Percentiles rank a stretch among this genome's conserved stretches.
phyloP scores from a whole-genome alignment of 2,888 invertebrate genomes.

The Hirtodrosophila duncani region DNA sequence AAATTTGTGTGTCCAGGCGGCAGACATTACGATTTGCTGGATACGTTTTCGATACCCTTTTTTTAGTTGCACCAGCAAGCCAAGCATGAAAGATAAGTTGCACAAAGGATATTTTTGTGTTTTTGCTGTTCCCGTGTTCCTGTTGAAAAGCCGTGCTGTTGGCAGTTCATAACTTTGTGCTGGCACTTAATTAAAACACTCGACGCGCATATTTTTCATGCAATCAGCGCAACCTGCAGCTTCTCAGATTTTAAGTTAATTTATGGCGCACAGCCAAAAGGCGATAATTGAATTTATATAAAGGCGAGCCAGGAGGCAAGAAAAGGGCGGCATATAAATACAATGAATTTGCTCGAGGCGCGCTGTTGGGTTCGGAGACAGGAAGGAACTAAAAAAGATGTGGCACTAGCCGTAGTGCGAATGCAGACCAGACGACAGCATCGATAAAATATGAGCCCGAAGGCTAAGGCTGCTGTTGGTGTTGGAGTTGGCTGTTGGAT shows the following conservation, averaged over 20 bases:
- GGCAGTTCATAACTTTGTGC: constrained; percentile 30
- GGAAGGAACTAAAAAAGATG: constrained; percentile 12
- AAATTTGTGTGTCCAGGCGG: too few relatives aligned
- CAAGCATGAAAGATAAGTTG: too few relatives aligned
- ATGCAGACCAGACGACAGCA: constrained; percentile 58
- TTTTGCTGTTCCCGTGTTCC: not conserved
- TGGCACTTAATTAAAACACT: constrained; percentile 57
- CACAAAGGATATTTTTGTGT: constrained; percentile 1
- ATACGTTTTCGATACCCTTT: too few relatives aligned
- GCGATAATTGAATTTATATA: constrained; percentile 70
- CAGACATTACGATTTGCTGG: too few relatives aligned
- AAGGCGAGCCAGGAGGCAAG: constrained; percentile 31
- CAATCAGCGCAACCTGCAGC: constrained; percentile 42
- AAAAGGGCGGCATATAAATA: constrained; percentile 42
- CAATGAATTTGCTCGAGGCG: constrained; percentile 59
- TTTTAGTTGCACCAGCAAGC: too few relatives aligned
- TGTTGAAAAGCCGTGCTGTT: constrained; percentile 1
- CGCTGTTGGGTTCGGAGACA: constrained; percentile 27
- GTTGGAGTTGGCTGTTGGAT: constrained; percentile 39
- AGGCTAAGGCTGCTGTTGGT: constrained; percentile 10
- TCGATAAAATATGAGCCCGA: constrained; percentile 57
- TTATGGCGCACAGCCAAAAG: constrained; percentile 59
- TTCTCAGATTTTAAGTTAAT: constrained; percentile 48
- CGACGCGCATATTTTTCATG: constrained; percentile 39
- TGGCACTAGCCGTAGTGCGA: constrained; percentile 70